phyloP scores from a whole-genome alignment of 2,113 vertebrate genomes.

The Dicerorhinus sumatrensis region DNA sequence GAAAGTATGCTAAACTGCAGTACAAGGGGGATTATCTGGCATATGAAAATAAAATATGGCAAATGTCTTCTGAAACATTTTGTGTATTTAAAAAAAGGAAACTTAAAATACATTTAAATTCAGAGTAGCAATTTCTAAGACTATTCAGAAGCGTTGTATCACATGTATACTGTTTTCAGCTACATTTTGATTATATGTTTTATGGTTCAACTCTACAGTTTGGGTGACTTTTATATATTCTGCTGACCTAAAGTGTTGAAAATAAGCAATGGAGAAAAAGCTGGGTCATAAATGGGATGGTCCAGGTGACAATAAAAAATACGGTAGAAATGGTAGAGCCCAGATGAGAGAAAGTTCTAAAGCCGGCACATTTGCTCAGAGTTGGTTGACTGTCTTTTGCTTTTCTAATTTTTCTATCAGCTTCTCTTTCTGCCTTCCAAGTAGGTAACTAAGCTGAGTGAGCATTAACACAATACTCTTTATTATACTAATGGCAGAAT shows the following conservation, averaged over 20 bases:
- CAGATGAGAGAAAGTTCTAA: background rate
- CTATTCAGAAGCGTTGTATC: background rate
- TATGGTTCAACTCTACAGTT: background rate
- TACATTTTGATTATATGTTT: background rate
- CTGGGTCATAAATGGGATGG: background rate
- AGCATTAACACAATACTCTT: background rate
- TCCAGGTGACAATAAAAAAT: background rate
- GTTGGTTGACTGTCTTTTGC: background rate
- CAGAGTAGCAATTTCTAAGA: background rate
- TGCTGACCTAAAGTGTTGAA: background rate
- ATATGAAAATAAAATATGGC: constrained; percentile 69
- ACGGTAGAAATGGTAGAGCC: background rate
- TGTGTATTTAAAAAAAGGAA: constrained; percentile 10
- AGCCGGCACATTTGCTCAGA: background rate
- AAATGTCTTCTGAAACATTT: constrained; percentile 41
- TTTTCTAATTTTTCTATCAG: background rate
- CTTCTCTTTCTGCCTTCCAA: background rate
- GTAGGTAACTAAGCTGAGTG: fast-evolving
- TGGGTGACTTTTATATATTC: background rate
- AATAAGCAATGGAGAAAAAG: background rate
- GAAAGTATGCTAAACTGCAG: constrained; percentile 73
- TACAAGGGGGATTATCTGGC: constrained; percentile 76
- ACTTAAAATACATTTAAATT: background rate
- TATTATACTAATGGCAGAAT: background rate
- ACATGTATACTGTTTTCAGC: background rate